These are phyloP conservation scores for Hypotaenidia okinawae DNA, from an alignment of 2,797 vertebrate species.

Conservation along the genomic window DNA sequence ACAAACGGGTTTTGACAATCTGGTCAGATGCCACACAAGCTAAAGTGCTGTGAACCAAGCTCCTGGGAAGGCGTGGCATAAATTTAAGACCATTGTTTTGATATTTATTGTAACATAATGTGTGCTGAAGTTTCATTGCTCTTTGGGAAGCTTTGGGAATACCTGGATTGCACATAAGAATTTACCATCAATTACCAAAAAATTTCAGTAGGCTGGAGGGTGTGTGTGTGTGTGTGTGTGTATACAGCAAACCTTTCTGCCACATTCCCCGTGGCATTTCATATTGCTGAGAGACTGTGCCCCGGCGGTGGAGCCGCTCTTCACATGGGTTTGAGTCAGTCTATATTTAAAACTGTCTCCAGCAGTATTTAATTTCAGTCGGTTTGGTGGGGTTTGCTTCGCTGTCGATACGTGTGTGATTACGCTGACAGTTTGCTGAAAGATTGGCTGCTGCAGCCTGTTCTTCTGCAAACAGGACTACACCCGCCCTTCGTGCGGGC, in stretches of 20 bases:
- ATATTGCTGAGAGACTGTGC: conserved; percentile 7
- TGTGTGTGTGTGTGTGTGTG: background rate
- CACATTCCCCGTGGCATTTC: conserved; percentile 24
- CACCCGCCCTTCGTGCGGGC: background rate
- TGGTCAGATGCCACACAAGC: conserved; percentile 35
- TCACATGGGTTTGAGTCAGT: conserved; percentile 21
- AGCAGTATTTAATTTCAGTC: conserved; percentile 54
- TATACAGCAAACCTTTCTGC: background rate
- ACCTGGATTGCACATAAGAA: background rate
- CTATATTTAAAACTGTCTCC: conserved; percentile 60
- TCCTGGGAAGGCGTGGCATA: conserved; percentile 12
- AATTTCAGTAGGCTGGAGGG: background rate
- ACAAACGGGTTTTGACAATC: conserved; percentile 48
- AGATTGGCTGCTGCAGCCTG: background rate
- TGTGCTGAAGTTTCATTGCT: background rate
- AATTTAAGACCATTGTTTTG: background rate
- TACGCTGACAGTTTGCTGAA: background rate
- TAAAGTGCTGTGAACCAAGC: conserved; percentile 4
- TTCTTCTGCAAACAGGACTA: background rate
- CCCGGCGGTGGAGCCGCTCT: conserved; percentile 13
- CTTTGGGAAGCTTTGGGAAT: background rate
- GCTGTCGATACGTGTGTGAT: background rate
- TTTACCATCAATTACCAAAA: background rate
- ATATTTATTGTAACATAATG: background rate
- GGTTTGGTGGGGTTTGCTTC: conserved; percentile 36